phyloP scores from a whole-genome alignment of 1,140 invertebrate species.

The Caenorhabditis brenneri region DNA sequence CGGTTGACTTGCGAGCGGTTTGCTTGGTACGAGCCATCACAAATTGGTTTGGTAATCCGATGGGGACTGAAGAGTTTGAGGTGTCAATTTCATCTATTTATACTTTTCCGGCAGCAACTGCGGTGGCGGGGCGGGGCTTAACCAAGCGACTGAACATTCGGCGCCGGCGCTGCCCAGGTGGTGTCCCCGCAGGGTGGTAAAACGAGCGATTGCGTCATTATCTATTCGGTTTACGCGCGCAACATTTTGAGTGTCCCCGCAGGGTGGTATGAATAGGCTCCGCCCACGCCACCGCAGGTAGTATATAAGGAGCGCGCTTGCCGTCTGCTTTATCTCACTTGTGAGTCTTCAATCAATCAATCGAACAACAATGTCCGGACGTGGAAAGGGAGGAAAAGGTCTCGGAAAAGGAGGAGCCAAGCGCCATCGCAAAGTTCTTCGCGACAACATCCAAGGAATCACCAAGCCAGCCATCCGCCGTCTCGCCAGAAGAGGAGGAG shows the following conservation, averaged over 20 bases:
- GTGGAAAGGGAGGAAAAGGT: constrained; percentile 78
- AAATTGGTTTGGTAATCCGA: background rate
- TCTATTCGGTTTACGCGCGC: too few relatives aligned
- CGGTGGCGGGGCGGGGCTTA: background rate
- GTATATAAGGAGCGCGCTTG: background rate
- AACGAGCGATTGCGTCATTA: too few relatives aligned
- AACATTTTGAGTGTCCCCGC: constrained; percentile 6
- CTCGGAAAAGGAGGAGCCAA: constrained; percentile 78
- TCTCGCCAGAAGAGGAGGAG: constrained; percentile 79
- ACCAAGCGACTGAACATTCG: too few relatives aligned
- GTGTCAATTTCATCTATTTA: too few relatives aligned
- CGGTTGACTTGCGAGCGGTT: constrained; percentile 81
- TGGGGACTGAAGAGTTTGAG: background rate
- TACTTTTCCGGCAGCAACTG: too few relatives aligned
- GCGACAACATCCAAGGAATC: constrained; percentile 81
- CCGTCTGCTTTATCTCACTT: background rate
- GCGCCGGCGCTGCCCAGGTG: too few relatives aligned
- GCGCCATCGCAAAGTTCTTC: constrained; percentile 76
- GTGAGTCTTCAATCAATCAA: constrained; percentile 19
- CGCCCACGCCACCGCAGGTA: background rate
- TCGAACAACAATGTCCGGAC: constrained; percentile 74
- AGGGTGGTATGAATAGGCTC: background rate
- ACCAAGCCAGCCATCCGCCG: constrained; percentile 77
- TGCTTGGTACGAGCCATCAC: constrained; percentile 84
- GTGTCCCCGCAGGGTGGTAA: background rate